phyloP scores from a whole-genome alignment of 2,113 vertebrate genomes.

The Cygnus buccinator region DNA sequence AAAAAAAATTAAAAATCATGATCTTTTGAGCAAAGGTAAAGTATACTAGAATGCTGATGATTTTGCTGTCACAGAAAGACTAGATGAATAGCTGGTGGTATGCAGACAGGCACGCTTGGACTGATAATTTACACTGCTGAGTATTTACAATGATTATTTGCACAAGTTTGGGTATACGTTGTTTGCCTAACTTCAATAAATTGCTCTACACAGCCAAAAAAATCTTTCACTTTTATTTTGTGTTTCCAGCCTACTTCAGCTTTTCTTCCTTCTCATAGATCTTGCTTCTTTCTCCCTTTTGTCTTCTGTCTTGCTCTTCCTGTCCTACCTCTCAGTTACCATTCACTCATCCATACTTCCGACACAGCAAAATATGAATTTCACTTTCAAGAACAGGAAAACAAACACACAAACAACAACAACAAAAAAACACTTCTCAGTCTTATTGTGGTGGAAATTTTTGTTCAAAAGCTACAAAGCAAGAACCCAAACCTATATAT shows the following conservation, averaged over 20 bases:
- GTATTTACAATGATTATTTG: background rate
- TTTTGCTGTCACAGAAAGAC: background rate
- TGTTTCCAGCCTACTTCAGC: background rate
- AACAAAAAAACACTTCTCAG: background rate
- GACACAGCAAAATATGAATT: background rate
- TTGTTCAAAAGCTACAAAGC: background rate
- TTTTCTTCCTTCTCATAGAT: background rate
- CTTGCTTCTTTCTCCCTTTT: background rate
- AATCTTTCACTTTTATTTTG: background rate
- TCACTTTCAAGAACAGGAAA: background rate
- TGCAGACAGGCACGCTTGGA: background rate
- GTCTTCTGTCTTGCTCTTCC: background rate
- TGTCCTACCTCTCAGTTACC: background rate
- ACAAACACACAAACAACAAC: no score
- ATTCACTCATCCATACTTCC: background rate
- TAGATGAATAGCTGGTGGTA: background rate
- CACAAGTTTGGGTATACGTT: background rate
- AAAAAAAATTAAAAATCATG: background rate
- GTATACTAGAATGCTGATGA: background rate
- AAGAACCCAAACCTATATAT: background rate
- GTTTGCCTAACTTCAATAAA: background rate
- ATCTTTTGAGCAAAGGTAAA: background rate
- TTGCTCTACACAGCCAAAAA: background rate
- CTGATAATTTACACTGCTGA: background rate
- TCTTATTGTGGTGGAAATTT: background rate